Base-by-base conservation (phyloP, 64 coral and sea anemone species). In the Pocillopora damicornis region DNA sequence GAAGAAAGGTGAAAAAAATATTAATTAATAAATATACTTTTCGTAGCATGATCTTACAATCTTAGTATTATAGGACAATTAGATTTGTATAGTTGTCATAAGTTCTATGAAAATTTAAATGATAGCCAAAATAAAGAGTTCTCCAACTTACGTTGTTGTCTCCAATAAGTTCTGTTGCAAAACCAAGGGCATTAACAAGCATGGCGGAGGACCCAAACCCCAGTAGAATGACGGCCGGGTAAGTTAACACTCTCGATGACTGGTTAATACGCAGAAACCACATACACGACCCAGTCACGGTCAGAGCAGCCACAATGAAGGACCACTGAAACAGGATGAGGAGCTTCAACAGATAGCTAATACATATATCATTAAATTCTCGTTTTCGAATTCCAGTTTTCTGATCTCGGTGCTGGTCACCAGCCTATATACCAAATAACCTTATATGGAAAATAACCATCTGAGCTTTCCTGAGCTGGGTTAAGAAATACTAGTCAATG, bases 101-200 rank as follows among this genome's bases (percentile, higher is more conserved):
- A 34, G 6, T 13, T 34, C 11, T 9, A 22, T 22, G 9, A 13
- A 26, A 75, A 75, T 34, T 14, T 23, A 34, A 2, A 75, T 30
- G 0, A 25, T 5, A 75, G 17, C 8, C 20, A 3, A 14, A 14
- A 13, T 75, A 6, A 11, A 45, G 23, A 17, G 45, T 15, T 13
- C 36, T 13, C 45, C 13, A 56, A 76, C 38, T 76, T 37, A 76
- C 75, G 22, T 76, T 76, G 75, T 76, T 37, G 0, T 76, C 75
- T 56, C 75, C 75, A 76, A 76, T 76, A 12, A 76, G 35, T 76
- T 76, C 75, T 1, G 75, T 25, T 45, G 75, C 75, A 15, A 76
- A 76, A 37, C 75, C 38, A 45, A 76, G 35, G 0, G 30, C 35
- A 36, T 76, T 76, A 38, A 76, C 75, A 45, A 42, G 16, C 75